These are phyloP conservation scores for Corythoichthys haematopterus DNA, from an alignment of 2,113 vertebrate species.

Conservation along the genomic window DNA sequence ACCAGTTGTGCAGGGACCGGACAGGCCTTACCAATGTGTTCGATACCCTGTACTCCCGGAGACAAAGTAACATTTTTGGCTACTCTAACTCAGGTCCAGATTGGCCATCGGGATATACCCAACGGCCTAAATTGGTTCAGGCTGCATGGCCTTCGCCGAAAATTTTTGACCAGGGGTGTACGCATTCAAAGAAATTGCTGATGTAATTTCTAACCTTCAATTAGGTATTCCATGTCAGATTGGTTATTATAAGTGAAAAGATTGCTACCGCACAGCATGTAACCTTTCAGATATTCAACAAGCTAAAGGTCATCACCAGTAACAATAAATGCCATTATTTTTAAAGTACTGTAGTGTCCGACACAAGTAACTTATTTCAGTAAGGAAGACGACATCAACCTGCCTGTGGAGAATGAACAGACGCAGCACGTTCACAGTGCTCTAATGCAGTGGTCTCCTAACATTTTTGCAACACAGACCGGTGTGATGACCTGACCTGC, in stretches of 20 bases:
- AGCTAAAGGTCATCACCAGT: conserved; percentile 6
- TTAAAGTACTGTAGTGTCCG: conserved; percentile 6
- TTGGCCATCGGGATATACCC: too few species aligned
- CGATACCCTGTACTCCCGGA: too few species aligned
- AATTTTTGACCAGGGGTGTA: neutral
- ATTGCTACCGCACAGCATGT: neutral
- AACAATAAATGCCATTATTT: conserved; percentile 10
- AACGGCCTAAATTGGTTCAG: too few species aligned
- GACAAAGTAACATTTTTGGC: too few species aligned
- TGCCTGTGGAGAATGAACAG: conserved; percentile 30
- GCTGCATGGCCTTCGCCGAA: too few species aligned
- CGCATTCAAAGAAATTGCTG: neutral
- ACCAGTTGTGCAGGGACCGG: too few species aligned
- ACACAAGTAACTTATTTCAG: neutral
- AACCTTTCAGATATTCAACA: neutral
- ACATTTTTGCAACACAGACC: too few species aligned
- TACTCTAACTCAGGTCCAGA: too few species aligned
- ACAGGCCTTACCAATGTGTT: too few species aligned
- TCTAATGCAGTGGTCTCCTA: conserved; percentile 24
- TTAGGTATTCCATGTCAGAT: neutral
- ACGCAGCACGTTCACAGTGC: conserved; percentile 43
- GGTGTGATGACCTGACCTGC: too few species aligned
- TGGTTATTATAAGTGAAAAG: neutral
- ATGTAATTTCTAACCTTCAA: neutral
- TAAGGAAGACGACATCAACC: conserved; percentile 11